Evolutionary conservation across 2,113 vertebrate species (phyloP), one percentile per base, ranked within the genome.

Genomic region (Pollachius pollachius): DNA sequence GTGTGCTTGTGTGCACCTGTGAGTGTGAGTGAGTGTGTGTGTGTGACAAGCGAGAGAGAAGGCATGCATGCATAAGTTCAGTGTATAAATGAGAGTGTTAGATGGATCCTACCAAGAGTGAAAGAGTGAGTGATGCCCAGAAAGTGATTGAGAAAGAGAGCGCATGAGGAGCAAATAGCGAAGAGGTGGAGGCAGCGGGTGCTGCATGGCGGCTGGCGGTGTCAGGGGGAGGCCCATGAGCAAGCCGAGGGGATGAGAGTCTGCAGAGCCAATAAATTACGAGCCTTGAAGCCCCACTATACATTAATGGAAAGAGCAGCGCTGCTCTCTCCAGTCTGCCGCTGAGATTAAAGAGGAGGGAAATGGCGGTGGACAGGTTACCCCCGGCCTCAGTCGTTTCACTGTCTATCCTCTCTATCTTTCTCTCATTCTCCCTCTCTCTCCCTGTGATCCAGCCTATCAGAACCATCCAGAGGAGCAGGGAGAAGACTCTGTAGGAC

Each of bases 221-320:
- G 25, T 17, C 25, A 17, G 27, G 30, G 87, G 87, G 86, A 87
- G 83, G 80, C 82, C 41, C 30, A 30, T 78, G 88, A 90, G 81
- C 84, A 84, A 90, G 86, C 82, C 86, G 85, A 85, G 83, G 81
- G 86, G 82, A 85, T 85, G 87, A 80, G 75, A 89, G 84, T 82
- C 84, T 90, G 84, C 87, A 89, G 77, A 89, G 80, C 89, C 84
- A 87, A 90, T 90, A 90, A 90, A 90, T 90, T 88, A 89, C 80
- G 37, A 75, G 78, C 86, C 86, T 88, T 88, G 79, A 87, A 87
- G 85, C 80, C 81, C 87, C 88, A 89, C 86, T 90, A 87, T 85
- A 85, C 86, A 88, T 89, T 88, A 90, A 89, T 90, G 83, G 88
- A 90, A 91, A 85, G 86, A 89, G 89, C 86, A 80, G 87, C 73